These are phyloP conservation scores for Laothoe populi DNA, from an alignment of 2,888 invertebrate genomes.

Conservation along the genomic window DNA sequence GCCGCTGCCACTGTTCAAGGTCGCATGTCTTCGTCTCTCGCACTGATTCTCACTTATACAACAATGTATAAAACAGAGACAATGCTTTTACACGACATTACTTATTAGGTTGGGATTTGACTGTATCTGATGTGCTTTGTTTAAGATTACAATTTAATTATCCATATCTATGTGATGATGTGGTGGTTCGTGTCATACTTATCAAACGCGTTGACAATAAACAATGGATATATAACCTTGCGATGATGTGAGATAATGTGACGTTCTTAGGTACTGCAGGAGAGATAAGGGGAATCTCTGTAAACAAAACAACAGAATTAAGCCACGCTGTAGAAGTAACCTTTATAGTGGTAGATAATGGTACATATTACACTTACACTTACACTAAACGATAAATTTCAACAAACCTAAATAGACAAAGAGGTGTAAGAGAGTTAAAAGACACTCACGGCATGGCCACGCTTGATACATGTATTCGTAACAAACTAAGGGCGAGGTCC, in stretches of 20 bases:
- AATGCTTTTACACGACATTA: slow-evolving; percentile 3
- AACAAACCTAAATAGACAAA: too few relatives aligned
- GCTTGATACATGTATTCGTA: too few relatives aligned
- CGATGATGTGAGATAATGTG: slow-evolving; percentile 56
- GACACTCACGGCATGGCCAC: too few relatives aligned
- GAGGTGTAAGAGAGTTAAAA: too few relatives aligned
- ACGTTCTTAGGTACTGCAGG: slow-evolving; percentile 41
- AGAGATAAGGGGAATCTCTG: slow-evolving; percentile 54
- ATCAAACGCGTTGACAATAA: slow-evolving; percentile 67
- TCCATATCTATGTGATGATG: slow-evolving; percentile 13
- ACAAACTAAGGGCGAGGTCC: too few relatives aligned
- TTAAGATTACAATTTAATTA: slow-evolving; percentile 16
- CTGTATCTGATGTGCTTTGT: slow-evolving; percentile 8
- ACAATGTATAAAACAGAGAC: not conserved
- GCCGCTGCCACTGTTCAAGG: slow-evolving; percentile 66
- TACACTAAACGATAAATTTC: not conserved
- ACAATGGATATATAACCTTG: slow-evolving; percentile 74
- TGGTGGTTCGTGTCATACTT: slow-evolving; percentile 48
- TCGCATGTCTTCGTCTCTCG: slow-evolving; percentile 47
- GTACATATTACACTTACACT: not conserved
- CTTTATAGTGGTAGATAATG: not conserved
- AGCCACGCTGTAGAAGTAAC: slow-evolving; percentile 14
- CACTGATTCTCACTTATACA: slow-evolving; percentile 22
- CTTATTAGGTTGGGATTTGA: not conserved
- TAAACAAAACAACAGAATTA: slow-evolving; percentile 42